Percentiles rank a stretch among this genome's conserved stretches.
phyloP scores from a whole-genome alignment of 2,888 invertebrate species.

The Parnassius apollo region DNA sequence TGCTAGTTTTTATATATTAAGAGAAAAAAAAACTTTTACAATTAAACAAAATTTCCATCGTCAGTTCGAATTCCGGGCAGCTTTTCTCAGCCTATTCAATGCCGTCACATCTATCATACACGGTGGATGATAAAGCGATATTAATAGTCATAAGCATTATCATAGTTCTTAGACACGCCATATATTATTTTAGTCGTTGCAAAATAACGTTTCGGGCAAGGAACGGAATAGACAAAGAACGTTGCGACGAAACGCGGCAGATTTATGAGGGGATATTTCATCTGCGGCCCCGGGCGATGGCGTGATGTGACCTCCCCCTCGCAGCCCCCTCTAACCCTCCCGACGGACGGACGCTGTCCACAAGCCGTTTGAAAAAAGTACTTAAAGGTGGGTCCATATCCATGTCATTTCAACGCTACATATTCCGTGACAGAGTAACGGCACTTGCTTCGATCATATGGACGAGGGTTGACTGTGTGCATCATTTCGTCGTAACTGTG shows the following conservation, averaged over 20 bases:
- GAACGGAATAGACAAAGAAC: constrained; percentile 33
- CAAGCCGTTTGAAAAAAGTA: not conserved
- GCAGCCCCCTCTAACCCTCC: not conserved
- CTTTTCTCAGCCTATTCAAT: not conserved
- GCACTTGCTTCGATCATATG: too few species aligned
- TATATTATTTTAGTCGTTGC: constrained; percentile 11
- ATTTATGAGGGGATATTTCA: constrained; percentile 66
- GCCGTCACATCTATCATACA: constrained; percentile 2
- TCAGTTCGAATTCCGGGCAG: too few species aligned
- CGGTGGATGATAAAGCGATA: constrained; percentile 4
- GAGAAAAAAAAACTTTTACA: too few species aligned
- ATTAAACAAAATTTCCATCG: too few species aligned
- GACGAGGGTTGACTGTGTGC: too few species aligned
- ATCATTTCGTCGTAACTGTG: too few species aligned
- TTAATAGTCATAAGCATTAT: constrained; percentile 19
- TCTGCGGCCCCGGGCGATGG: constrained; percentile 51
- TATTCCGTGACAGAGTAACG: too few species aligned
- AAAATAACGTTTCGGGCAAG: constrained; percentile 18
- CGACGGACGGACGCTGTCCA: not conserved
- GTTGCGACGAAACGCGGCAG: constrained; percentile 51
- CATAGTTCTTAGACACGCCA: constrained; percentile 8
- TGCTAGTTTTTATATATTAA: too few species aligned
- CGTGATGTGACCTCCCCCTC: constrained; percentile 12
- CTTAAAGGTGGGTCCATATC: too few species aligned
- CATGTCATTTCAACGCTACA: too few species aligned